phyloP scores from a whole-genome alignment of 2,113 vertebrate species.

The Cromileptes altivelis region DNA sequence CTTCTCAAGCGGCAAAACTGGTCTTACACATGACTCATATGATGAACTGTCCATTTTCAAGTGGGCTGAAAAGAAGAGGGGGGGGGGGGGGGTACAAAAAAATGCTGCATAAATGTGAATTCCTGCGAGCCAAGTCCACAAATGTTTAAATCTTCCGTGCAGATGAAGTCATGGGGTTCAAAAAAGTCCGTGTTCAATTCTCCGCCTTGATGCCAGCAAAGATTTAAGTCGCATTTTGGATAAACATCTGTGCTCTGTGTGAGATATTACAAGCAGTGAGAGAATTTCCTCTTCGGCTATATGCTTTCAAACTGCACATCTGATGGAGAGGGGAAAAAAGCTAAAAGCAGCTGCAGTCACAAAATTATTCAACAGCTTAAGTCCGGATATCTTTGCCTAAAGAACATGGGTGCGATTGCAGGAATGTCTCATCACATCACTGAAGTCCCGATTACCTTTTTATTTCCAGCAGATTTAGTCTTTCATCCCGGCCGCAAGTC shows the following conservation, averaged over 20 bases:
- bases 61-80: constrained; percentile 23
- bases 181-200: constrained; percentile 67
- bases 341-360: constrained; percentile 61
- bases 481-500: constrained; percentile 59
- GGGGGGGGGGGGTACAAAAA: neutral
- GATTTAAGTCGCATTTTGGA: constrained; percentile 61
- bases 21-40: constrained; percentile 55
- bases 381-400: constrained; percentile 66
- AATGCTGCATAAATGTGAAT: constrained; percentile 53
- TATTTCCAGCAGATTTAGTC: constrained; percentile 70
- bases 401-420: constrained; percentile 56
- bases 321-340: constrained; percentile 36
- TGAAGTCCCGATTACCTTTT: constrained; percentile 76
- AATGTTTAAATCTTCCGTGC: constrained; percentile 49
- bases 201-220: constrained; percentile 48
- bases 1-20: constrained; percentile 68
- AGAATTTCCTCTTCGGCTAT: constrained; percentile 38
- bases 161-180: constrained; percentile 45
- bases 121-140: constrained; percentile 66
- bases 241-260: constrained; percentile 52
- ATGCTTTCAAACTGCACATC: constrained; percentile 63
- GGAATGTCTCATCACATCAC: constrained; percentile 70
- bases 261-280: constrained; percentile 46
- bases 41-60: constrained; percentile 79
- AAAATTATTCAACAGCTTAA: constrained; percentile 71